A percentile compares a stretch with the other conserved stretches of the same genome.
phyloP scores from a whole-genome alignment of 2,797 vertebrate species.

The Chromobotia macracanthus region DNA sequence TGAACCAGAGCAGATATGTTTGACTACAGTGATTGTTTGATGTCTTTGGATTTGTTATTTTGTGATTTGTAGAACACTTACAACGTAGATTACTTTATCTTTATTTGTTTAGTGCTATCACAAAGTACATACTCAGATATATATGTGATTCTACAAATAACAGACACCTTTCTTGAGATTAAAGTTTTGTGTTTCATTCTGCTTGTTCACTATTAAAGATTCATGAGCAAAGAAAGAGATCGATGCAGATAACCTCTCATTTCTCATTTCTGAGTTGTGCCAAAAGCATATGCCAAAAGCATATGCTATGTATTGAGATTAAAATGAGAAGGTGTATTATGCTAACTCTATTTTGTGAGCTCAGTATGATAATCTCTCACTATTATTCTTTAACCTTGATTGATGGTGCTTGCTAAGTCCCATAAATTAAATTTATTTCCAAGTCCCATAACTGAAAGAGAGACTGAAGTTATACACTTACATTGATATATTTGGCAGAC shows the following conservation, averaged over 20 bases:
- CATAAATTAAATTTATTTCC: background rate
- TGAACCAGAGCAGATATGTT: background rate
- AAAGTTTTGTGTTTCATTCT: constrained; percentile 15
- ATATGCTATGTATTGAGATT: background rate
- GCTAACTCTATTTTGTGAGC: constrained; percentile 8
- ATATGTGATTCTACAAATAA: background rate
- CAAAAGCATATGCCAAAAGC: background rate
- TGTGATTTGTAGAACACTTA: background rate
- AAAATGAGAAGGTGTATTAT: background rate
- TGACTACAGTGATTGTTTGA: too few species aligned
- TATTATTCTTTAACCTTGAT: background rate
- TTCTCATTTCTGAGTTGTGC: background rate
- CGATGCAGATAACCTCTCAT: background rate
- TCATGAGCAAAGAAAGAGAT: background rate
- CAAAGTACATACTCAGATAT: background rate
- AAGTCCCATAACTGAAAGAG: too few species aligned
- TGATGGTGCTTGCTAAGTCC: constrained; percentile 1
- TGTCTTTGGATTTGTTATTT: background rate
- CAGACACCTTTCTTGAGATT: constrained; percentile 4
- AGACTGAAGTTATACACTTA: background rate
- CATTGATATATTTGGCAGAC: background rate
- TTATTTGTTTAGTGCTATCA: background rate
- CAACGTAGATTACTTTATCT: background rate
- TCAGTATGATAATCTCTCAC: background rate
- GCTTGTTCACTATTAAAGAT: background rate